These are phyloP conservation scores for Odocoileus hemionus DNA, from an alignment of 2,113 vertebrate genomes.

Conservation along the genomic window DNA sequence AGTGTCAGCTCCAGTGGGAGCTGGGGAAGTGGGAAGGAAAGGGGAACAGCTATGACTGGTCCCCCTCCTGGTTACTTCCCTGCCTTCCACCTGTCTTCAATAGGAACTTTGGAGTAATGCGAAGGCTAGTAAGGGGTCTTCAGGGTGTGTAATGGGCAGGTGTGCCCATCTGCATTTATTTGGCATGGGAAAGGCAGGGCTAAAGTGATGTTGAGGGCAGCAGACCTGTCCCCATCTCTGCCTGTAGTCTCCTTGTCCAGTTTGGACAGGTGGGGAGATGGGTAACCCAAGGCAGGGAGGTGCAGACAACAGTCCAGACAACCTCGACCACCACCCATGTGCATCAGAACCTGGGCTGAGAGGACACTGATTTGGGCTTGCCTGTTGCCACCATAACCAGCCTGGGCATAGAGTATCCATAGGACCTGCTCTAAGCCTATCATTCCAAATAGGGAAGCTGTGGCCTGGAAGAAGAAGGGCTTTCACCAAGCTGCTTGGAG, in stretches of 20 bases:
- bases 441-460: not conserved
- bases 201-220: no score
- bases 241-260: not conserved
- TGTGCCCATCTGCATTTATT: no score
- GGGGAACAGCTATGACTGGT: not conserved
- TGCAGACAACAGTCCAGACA: not conserved
- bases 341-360: not conserved
- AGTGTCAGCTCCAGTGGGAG: not conserved
- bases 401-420: not conserved
- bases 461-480: not conserved
- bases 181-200: not conserved
- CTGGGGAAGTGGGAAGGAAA: not conserved
- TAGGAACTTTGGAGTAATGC: not conserved
- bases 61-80: not conserved
- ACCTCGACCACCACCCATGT: fast-evolving
- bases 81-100: no score
- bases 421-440: not conserved
- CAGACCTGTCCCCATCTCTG: not conserved
- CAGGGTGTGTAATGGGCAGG: not conserved
- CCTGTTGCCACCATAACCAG: not conserved
- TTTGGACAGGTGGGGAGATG: not conserved
- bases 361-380: not conserved
- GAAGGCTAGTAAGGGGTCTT: not conserved
- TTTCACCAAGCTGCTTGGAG: not conserved
- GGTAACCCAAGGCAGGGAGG: not conserved